A percentile compares a stretch with the other conserved stretches of the same genome.
phyloP scores from a whole-genome alignment of 92 coral and sea anemone genomes.

The Epizoanthus stellaris region DNA sequence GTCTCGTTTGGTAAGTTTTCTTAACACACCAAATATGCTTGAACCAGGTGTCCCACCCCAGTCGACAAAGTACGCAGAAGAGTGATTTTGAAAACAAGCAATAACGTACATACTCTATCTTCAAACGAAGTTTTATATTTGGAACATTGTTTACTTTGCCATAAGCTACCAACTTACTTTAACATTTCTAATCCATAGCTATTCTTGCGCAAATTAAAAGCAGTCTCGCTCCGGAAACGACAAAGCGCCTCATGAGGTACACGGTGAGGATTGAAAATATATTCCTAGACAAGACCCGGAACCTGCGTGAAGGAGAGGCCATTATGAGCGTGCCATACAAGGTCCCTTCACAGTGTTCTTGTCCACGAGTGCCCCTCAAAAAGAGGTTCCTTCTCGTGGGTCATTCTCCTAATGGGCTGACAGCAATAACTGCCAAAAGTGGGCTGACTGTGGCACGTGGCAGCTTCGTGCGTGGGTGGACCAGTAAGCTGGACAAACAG shows the following conservation, averaged over 20 bases:
- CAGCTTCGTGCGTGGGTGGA: conserved; percentile 18
- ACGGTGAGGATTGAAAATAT: conserved; percentile 47
- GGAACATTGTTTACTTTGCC: not conserved
- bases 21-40: not conserved
- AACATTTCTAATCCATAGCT: not conserved
- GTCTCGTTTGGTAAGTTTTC: conserved; percentile 50
- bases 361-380: conserved; percentile 60
- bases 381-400: conserved; percentile 67
- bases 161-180: not conserved
- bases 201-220: conserved; percentile 53
- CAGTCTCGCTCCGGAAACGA: conserved; percentile 40
- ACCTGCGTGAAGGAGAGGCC: conserved; percentile 33
- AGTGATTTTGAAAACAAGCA: no score
- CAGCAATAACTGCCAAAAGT: not conserved
- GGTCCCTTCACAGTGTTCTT: conserved; percentile 51
- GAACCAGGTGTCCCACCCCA: not conserved
- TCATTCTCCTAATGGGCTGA: conserved; percentile 13
- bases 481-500: not conserved
- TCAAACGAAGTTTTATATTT: no score
- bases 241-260: conserved; percentile 50
- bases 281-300: conserved; percentile 50
- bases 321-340: conserved; percentile 65
- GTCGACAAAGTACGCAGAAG: no score
- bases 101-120: no score
- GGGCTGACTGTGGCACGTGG: conserved; percentile 2